Evolutionary conservation across 2,113 vertebrate genomes (phyloP).

Genomic region (Micronycteris hirsuta): DNA sequence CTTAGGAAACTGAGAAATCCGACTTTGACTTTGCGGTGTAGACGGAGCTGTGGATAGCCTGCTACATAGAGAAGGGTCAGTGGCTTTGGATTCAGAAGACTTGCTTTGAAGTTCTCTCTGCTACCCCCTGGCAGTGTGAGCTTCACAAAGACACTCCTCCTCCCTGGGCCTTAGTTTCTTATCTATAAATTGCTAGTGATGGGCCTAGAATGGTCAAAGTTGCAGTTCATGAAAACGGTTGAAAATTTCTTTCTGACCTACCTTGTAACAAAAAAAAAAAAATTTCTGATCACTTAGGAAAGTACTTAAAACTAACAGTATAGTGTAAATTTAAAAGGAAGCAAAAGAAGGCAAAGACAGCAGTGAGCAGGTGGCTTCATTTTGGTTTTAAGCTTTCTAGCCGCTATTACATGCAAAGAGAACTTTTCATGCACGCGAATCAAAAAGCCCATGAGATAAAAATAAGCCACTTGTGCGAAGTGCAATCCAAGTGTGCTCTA

Average conservation of each 20-base stretch:
- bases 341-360: not conserved
- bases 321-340: slow-evolving; percentile 4
- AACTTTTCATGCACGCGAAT: not conserved
- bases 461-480: not conserved
- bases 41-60: not conserved
- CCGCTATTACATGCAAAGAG: not conserved
- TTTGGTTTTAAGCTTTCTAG: slow-evolving; percentile 8
- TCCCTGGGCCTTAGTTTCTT: not conserved
- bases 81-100: not conserved
- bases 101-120: not conserved
- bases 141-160: not conserved
- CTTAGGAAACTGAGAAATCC: not conserved
- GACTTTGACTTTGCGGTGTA: not conserved
- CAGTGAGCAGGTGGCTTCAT: not conserved
- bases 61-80: not conserved
- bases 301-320: not conserved
- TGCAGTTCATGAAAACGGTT: not conserved
- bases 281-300: not conserved
- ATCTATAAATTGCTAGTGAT: not conserved
- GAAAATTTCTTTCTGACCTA: not conserved
- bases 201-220: not conserved
- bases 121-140: not conserved
- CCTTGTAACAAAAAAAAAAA: not conserved
- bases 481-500: not conserved
- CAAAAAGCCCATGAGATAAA: not conserved